Percentiles rank a stretch among this genome's conserved stretches.
Evolutionary conservation across 2,797 vertebrate species (phyloP).

Genomic region (Zenarchopterus dispar): DNA sequence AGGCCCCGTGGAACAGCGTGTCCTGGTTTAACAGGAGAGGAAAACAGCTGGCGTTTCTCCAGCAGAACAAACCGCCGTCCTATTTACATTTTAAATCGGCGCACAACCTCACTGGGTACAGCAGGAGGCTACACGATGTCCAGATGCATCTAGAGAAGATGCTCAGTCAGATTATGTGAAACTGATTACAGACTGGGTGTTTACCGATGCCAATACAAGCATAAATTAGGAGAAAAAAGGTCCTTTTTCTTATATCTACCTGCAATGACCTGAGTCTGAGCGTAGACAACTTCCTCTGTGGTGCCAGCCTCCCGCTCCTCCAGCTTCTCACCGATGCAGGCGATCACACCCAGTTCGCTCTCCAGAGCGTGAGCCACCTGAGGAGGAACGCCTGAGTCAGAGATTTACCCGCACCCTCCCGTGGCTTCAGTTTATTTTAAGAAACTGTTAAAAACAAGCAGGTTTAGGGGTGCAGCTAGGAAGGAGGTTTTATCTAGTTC

Average conservation of each 20-base stretch:
- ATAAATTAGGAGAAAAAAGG: too few relatives aligned
- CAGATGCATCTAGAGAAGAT: constrained; percentile 5
- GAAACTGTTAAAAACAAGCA: too few relatives aligned
- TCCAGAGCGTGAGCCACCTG: constrained; percentile 90
- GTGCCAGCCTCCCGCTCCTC: constrained; percentile 93
- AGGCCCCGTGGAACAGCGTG: constrained; percentile 1
- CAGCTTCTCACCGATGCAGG: constrained; percentile 94
- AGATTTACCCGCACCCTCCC: background rate
- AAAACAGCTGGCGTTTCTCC: background rate
- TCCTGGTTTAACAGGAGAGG: background rate
- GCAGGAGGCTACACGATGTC: constrained; percentile 7
- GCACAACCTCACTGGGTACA: constrained; percentile 10
- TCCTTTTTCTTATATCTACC: too few relatives aligned
- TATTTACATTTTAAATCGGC: constrained; percentile 53
- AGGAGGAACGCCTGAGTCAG: background rate
- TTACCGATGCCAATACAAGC: too few relatives aligned
- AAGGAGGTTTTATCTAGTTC: background rate
- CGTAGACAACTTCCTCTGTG: constrained; percentile 92
- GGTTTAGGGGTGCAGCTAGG: too few relatives aligned
- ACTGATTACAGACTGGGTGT: background rate
- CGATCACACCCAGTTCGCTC: constrained; percentile 89
- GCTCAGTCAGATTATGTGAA: background rate
- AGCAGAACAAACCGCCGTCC: constrained; percentile 41
- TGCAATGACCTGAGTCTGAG: constrained; percentile 92
- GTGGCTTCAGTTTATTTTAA: too few relatives aligned